A percentile compares a stretch with the other conserved stretches of the same genome.
Conservation (phyloP, 1,140 invertebrate species). For the Zophobas atratus region DNA sequence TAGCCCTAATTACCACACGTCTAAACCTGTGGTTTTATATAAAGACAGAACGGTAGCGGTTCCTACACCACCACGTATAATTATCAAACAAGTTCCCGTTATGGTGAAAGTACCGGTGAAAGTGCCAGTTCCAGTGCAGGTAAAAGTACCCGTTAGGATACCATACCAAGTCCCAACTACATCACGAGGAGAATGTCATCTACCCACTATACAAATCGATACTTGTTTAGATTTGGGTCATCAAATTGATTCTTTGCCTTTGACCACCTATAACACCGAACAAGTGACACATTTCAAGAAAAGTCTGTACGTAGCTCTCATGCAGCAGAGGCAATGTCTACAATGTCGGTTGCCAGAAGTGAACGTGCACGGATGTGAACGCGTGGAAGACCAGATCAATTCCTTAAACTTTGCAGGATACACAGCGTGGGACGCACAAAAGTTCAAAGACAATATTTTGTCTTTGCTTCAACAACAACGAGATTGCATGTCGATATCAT, state of each 20-base stretch:
- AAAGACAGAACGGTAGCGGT: neutral
- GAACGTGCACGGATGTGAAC: neutral
- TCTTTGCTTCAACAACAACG: neutral
- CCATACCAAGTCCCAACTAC: neutral
- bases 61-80: neutral
- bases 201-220: neutral
- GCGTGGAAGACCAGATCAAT: neutral
- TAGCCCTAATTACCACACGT: neutral
- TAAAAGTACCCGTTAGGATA: neutral
- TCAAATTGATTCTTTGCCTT: constrained; percentile 7
- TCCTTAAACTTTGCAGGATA: neutral
- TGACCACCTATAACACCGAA: neutral
- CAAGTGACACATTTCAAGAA: neutral
- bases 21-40: neutral
- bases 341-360: neutral
- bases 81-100: constrained; percentile 13
- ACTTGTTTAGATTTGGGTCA: neutral
- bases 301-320: neutral
- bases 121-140: neutral
- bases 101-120: constrained; percentile 11
- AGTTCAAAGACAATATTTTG: neutral
- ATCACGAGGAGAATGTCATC: neutral
- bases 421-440: neutral
- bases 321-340: constrained; percentile 9
- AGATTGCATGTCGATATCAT: neutral